These are phyloP conservation scores for Pseudomyrmex cubaensis DNA, from an alignment of 1,140 invertebrate genomes.

Conservation along the genomic window DNA sequence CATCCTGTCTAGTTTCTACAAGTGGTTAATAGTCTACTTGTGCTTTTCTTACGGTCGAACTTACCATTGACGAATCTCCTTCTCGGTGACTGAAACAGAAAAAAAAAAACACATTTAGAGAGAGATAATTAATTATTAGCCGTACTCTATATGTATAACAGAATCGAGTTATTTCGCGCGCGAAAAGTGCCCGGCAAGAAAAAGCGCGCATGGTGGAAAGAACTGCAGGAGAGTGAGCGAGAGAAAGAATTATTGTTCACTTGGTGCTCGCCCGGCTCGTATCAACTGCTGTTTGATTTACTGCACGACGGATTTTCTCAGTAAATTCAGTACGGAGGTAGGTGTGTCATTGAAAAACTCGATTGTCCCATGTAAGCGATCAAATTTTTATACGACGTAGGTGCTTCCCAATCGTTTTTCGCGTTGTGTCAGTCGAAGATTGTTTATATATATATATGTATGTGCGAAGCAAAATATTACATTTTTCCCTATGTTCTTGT, in stretches of 20 bases:
- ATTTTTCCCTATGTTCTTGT: not conserved
- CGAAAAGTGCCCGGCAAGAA: conserved; percentile 29
- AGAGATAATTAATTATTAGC: conserved; percentile 40
- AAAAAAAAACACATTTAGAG: conserved; percentile 66
- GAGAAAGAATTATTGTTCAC: conserved; percentile 46
- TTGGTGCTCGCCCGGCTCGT: conserved; percentile 31
- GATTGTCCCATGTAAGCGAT: conserved; percentile 49
- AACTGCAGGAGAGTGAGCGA: not conserved
- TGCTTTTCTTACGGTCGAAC: conserved; percentile 76
- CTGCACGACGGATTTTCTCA: conserved; percentile 50
- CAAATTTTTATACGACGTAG: conserved; percentile 48
- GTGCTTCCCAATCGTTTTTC: conserved; percentile 18
- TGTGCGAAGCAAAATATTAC: not conserved
- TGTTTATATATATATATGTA: not conserved
- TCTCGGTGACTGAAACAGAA: conserved; percentile 93
- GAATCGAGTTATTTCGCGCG: conserved; percentile 32
- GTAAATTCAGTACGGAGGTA: conserved; percentile 41
- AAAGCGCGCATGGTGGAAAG: conserved; percentile 19
- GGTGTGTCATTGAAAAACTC: conserved; percentile 50
- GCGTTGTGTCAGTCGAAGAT: not conserved
- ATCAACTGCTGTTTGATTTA: conserved; percentile 60
- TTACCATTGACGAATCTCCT: conserved; percentile 94
- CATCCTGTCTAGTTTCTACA: conserved; percentile 18
- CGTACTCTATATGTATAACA: not conserved
- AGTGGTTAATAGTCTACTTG: not conserved